Percentiles rank a stretch among this genome's conserved stretches.
Conservation (phyloP, 2,888 invertebrate genomes). For the Melolontha melolontha region DNA sequence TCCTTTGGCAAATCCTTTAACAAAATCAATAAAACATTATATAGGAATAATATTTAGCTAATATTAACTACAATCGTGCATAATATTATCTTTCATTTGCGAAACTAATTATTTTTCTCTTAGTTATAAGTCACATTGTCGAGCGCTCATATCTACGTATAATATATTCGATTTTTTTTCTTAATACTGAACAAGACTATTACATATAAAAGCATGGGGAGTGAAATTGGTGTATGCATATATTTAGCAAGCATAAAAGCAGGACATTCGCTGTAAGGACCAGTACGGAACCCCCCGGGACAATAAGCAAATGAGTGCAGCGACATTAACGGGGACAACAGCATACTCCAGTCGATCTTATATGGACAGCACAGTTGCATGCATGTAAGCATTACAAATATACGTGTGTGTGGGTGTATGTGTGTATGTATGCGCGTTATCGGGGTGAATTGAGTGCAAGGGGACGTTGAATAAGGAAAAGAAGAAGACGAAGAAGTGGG, state of each 20-base stretch:
- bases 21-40: too few relatives aligned
- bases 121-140: too few relatives aligned
- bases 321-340: constrained; percentile 24
- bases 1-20: too few relatives aligned
- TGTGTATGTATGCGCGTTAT: constrained; percentile 41
- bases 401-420: constrained; percentile 2
- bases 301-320: constrained; percentile 34
- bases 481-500: constrained; percentile 37
- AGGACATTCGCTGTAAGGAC: constrained; percentile 5
- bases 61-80: too few relatives aligned
- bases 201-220: not conserved
- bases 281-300: constrained; percentile 13
- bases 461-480: constrained; percentile 39
- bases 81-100: too few relatives aligned
- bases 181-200: too few relatives aligned
- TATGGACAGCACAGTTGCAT: constrained; percentile 25
- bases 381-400: constrained; percentile 16
- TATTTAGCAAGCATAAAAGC: constrained; percentile 18
- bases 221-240: constrained; percentile 7
- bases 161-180: too few relatives aligned
- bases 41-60: too few relatives aligned
- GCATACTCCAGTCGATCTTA: too few relatives aligned
- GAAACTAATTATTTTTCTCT: too few relatives aligned
- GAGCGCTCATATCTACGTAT: too few relatives aligned
- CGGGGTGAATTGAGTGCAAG: constrained; percentile 44